Evolutionary conservation across 2,797 vertebrate species (phyloP), one percentile per base, ranked within the genome.

Genomic region (Nothura maculosa): DNA sequence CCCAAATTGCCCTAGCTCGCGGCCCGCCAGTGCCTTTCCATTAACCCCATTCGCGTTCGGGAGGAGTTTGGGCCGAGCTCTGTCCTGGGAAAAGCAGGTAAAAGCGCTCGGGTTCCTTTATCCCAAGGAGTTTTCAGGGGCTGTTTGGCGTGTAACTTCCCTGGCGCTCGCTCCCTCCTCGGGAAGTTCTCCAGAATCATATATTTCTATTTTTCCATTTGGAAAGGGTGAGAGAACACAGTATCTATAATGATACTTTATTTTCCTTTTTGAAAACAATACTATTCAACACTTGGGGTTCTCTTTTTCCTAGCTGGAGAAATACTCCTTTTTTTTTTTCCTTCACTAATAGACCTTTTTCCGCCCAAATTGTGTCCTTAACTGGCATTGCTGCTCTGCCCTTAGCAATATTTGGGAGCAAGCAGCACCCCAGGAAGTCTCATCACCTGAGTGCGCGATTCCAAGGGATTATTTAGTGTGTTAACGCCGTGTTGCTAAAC

Each of bases 401-500:
- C 81, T 50, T 30, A 27, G 17, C 88, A 74, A 1, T 79, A 82
- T 80, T 82, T 75, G 48, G 25, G 38, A 89, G 79, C 32, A 48
- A 14, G 70, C 66, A 74, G 68, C 86, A 34, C 57, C 79, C 20
- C 83, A 93, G 91, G 88, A 94, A 84, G 12, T 84, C 79, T 92
- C 69, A 58, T 81, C 60, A 36, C 61, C 67, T 85, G 62, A 77
- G 75, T 36, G 52, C 43, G 38, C 66, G 82, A 74, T 85, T 93
- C 22, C 81, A 64, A 74, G 75, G 34, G 52, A 43, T 81, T 94
- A 62, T 73, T 3, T 72, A 90, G 64, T 14, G 7, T 13, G 55
- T 17, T 82, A 72, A 54, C 76, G 54, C 54, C 12, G 9, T 45
- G 73, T 91, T 91, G n/a, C 94, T 95, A 92, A 95, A 96, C 89